Base-by-base conservation (phyloP, 2,797 vertebrate species). In the Alcedo quadribrachys region DNA sequence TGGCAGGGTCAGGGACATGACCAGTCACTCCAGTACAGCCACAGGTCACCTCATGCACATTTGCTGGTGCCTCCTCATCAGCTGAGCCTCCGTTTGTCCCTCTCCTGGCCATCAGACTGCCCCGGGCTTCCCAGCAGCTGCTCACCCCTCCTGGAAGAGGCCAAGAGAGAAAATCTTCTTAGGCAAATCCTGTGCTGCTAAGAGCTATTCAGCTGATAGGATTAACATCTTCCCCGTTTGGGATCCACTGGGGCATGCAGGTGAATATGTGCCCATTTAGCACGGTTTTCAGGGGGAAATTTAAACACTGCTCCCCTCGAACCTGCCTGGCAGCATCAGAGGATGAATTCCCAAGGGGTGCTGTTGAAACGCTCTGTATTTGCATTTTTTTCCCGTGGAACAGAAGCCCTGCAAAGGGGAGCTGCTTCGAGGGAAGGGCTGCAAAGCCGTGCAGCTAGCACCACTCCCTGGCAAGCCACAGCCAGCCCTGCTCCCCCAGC, bases 121-220 rank as follows among this genome's bases (percentile, higher is more conserved):
- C 27, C 17, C 0, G 1, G 76, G 62, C 75, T 92, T 50, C 58
- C 62, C 57, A 50, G 60, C 75, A 70, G 75, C 66, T 76, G 84
- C 76, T 94, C 79, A 88, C 60, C 46, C 43, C 21, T 58, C 75
- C 75, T 43, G 55, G 62, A 80, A 83, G 92, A 92, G 91, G 83
- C 60, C 79, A 62, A 87, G 76, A 68, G 55, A 82, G 81, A 94
- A 95, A 96, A 95, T 92, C 85, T 89, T 84, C 87, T 92, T 94
- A 92, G 91, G 63, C 2, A 28, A 87, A 90, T 93, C 90, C 86
- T 91, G 54, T 75, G 79, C 85, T 96, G 95, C 62, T 94, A 96
- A 89, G 63, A 76, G 77, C 61, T 82, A 62, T 74, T 81, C 79
- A 85, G 83, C 71, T 83, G 93, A 88, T 81, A 37, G 81, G 77